These are phyloP conservation scores for Pomatostomus ruficeps DNA, from an alignment of 2,113 vertebrate species.

Conservation along the genomic window DNA sequence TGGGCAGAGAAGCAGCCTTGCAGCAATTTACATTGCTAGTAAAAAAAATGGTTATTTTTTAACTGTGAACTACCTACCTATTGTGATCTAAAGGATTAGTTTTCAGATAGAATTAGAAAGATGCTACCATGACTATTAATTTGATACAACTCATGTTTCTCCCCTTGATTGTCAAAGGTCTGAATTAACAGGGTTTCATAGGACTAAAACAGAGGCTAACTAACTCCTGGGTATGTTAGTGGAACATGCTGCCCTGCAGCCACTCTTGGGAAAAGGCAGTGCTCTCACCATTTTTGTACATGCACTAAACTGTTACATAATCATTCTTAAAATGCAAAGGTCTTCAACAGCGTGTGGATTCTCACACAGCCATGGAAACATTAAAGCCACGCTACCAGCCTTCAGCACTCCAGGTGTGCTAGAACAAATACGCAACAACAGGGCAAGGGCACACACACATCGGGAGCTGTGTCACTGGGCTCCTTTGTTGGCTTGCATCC, in stretches of 20 bases:
- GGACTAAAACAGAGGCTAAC: not conserved
- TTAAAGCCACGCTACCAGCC: not conserved
- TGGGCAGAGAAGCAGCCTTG: not conserved
- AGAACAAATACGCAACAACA: not conserved
- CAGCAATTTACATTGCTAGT: not conserved
- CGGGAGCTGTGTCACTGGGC: not conserved
- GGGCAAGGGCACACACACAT: not conserved
- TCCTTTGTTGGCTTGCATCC: not conserved
- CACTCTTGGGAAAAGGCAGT: not conserved
- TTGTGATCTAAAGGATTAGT: not conserved
- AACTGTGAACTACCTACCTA: not conserved
- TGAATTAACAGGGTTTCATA: not conserved
- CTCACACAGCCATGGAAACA: not conserved
- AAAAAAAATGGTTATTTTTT: not conserved
- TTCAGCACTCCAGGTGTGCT: not conserved
- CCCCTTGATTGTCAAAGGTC: not conserved
- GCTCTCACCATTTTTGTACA: not conserved
- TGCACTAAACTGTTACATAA: not conserved
- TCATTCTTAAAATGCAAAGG: not conserved
- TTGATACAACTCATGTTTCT: not conserved
- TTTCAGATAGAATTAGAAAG: not conserved
- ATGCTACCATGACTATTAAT: not conserved
- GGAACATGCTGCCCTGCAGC: fast-evolving
- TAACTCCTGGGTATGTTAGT: not conserved
- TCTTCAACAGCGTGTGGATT: not conserved